These are phyloP conservation scores for Misgurnus anguillicaudatus DNA, from an alignment of 2,113 vertebrate genomes.

Conservation along the genomic window DNA sequence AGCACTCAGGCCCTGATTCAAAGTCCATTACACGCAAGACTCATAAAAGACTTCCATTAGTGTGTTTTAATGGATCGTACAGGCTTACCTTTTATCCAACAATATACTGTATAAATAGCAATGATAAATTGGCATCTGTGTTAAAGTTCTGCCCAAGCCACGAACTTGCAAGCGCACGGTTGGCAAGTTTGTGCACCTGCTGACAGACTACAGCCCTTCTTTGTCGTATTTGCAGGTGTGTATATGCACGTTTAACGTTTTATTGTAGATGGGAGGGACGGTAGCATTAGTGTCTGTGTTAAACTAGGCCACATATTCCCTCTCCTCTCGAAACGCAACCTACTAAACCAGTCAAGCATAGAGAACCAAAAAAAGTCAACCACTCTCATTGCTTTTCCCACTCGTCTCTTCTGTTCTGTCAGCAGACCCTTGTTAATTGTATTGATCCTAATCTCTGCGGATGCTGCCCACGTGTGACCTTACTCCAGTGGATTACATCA, in stretches of 20 bases:
- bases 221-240: background rate
- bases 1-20: background rate
- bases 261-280: background rate
- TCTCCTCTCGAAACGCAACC: conserved; percentile 46
- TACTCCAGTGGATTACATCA: conserved; percentile 42
- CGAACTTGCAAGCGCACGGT: background rate
- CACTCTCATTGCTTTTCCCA: background rate
- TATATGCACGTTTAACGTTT: background rate
- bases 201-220: background rate
- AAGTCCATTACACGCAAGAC: conserved; percentile 7
- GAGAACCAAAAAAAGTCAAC: conserved; percentile 36
- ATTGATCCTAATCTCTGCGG: conserved; percentile 51
- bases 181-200: background rate
- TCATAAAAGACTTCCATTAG: conserved; percentile 11
- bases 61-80: conserved; percentile 4
- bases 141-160: background rate
- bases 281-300: conserved; percentile 22
- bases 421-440: conserved; percentile 48
- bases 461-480: conserved; percentile 40
- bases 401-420: conserved; percentile 13
- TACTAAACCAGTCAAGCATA: conserved; percentile 48
- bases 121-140: background rate
- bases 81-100: conserved; percentile 10
- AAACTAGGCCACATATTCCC: conserved; percentile 53
- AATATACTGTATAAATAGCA: background rate